These are phyloP conservation scores for Larimichthys polyactis DNA, from an alignment of 2,113 vertebrate species.

Conservation along the genomic window DNA sequence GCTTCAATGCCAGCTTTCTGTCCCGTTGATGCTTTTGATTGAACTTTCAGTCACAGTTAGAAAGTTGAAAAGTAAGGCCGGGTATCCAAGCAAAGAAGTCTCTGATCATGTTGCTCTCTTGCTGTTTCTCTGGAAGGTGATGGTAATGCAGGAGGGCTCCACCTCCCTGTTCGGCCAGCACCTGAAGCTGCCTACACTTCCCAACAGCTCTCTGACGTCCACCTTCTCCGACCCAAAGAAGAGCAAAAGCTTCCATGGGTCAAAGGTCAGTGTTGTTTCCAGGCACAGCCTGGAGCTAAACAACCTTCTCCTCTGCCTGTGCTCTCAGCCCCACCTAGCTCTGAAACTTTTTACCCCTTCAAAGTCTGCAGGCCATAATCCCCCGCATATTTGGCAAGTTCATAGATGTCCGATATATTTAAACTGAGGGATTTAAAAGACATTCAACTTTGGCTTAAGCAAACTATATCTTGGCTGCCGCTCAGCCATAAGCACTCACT, in stretches of 20 bases:
- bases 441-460: conserved; percentile 36
- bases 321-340: background rate
- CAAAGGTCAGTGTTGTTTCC: conserved; percentile 85
- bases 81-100: background rate
- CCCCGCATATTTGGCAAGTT: conserved; percentile 64
- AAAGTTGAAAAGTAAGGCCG: background rate
- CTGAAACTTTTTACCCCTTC: conserved; percentile 46
- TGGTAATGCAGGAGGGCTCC: conserved; percentile 92
- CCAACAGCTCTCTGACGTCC: conserved; percentile 85
- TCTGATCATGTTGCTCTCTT: background rate
- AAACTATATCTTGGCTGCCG: conserved; percentile 32
- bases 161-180: conserved; percentile 89
- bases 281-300: conserved; percentile 27
- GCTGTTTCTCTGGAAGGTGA: conserved; percentile 81
- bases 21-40: background rate
- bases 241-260: conserved; percentile 87
- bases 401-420: conserved; percentile 62
- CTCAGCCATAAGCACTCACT: conserved; percentile 20
- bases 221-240: conserved; percentile 89
- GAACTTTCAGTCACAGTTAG: no score
- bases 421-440: conserved; percentile 59
- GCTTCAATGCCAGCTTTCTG: background rate
- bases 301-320: background rate
- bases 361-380: conserved; percentile 53
- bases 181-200: conserved; percentile 89